phyloP scores from a whole-genome alignment of 1,140 invertebrate genomes.

The Drosophila pseudoobscura region DNA sequence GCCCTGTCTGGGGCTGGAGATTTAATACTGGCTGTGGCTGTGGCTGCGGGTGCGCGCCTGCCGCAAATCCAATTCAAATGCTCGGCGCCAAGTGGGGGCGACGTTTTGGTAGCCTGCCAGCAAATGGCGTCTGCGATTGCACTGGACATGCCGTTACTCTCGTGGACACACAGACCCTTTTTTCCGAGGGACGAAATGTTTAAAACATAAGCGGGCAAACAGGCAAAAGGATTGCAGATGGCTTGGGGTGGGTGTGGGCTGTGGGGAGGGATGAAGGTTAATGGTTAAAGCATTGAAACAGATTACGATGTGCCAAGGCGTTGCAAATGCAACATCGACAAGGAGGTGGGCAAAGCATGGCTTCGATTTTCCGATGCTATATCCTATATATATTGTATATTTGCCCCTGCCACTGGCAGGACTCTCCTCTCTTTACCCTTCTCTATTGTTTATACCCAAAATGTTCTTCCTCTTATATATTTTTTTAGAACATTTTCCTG shows the following conservation, averaged over 20 bases:
- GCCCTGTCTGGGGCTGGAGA: constrained; percentile 58
- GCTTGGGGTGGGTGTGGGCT: background rate
- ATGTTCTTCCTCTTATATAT: constrained; percentile 6
- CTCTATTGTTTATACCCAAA: constrained; percentile 35
- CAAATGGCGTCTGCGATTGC: constrained; percentile 44
- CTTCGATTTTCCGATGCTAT: background rate
- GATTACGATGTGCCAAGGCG: background rate
- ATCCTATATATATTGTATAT: background rate
- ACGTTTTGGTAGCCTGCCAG: constrained; percentile 74
- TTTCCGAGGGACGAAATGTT: constrained; percentile 57
- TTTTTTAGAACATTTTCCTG: constrained; percentile 28
- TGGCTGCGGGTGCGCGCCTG: constrained; percentile 46
- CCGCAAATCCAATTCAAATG: constrained; percentile 79
- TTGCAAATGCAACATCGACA: no score
- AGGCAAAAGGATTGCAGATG: constrained; percentile 42
- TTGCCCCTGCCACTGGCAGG: constrained; percentile 12
- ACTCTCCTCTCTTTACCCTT: constrained; percentile 9
- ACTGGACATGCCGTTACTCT: constrained; percentile 67
- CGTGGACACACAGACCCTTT: constrained; percentile 29
- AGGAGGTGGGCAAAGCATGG: background rate
- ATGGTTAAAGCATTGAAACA: constrained; percentile 25
- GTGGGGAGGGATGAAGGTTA: constrained; percentile 6
- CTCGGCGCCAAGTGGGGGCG: constrained; percentile 34
- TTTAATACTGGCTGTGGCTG: constrained; percentile 20
- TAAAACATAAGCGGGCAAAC: constrained; percentile 66